Conservation (phyloP, 2,797 vertebrate species). For the Leucoraja ocellata region DNA sequence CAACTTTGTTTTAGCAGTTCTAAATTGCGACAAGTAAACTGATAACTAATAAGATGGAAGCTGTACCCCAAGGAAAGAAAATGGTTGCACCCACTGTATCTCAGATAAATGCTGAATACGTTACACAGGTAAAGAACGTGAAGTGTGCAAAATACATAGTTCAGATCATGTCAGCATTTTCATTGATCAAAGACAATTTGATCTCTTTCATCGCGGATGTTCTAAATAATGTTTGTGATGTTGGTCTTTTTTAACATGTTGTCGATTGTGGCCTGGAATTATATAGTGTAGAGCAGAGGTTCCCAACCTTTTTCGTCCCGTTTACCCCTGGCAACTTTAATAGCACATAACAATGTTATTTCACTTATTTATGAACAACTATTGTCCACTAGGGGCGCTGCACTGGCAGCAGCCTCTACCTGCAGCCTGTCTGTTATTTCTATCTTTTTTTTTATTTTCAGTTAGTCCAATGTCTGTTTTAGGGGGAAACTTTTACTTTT, state of each 20-base stretch:
- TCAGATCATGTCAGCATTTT: not conserved
- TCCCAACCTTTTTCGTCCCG: no score
- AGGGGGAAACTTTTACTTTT: no score
- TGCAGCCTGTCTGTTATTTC: no score
- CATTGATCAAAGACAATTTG: not conserved
- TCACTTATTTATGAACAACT: no score
- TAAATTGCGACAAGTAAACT: not conserved
- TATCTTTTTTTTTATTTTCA: no score
- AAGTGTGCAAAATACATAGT: not conserved
- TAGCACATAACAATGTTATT: no score
- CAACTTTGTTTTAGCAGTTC: not conserved
- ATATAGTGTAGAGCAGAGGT: no score
- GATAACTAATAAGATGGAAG: constrained; percentile 51
- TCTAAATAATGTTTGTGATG: not conserved
- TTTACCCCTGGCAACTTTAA: no score
- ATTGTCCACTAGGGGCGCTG: no score
- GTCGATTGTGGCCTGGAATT: no score
- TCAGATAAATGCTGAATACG: constrained; percentile 94
- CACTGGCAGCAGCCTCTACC: no score
- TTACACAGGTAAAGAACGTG: constrained; percentile 75
- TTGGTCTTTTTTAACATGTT: not conserved
- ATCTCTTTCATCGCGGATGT: not conserved
- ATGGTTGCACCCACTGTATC: constrained; percentile 84
- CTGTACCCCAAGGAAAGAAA: constrained; percentile 69
- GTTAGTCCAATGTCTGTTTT: no score